Base-by-base conservation (phyloP, 1,140 invertebrate species). In the Drosophila equinoxialis region DNA sequence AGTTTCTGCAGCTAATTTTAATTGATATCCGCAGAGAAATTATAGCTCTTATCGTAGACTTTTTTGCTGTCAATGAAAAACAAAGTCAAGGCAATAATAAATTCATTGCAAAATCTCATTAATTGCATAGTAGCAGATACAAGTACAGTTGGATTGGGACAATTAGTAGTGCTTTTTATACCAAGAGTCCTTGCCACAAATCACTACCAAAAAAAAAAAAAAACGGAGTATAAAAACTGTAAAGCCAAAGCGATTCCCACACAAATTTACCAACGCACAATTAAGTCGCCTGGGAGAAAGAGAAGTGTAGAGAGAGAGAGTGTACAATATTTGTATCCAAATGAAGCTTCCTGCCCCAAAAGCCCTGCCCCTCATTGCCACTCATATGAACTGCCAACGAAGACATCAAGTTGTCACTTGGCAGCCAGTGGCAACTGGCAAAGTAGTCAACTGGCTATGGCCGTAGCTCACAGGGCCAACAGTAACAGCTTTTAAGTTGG, bases 401-500 rank as follows among this genome's bases (percentile, higher is more conserved):
- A 85, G 81, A 81, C 81, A 62, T 84, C 81, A 84, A 85, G 66
- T 85, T 85, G 81, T 84, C 81, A 83, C 74, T 74, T 58, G 81
- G 62, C 67, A 72, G 71, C 65, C 61, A 58, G 39, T 67, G 62
- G 35, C 70, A 68, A 55, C 45, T 51, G 58, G 23, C 37, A 30
- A 30, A 30, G 30, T 30, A 30, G 30, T 30, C 6, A 64, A 39
- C 37, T 65, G 54, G 26, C 48, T 60, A 37, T 60, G 39, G 23
- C 45, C 48, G 33, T 30, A 61, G 23, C 67, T 51, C 45, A 51
- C 45, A 51, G n/a, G 59, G 30, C 51, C 59, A 42, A 55, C 77
- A 65, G 62, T 63, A 69, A 60, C 72, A 57, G 77, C 78, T 68
- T 81, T 84, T 71, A 74, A 71, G 57, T 85, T 68, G 81, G 70